A percentile compares a stretch with the other conserved stretches of the same genome.
Conservation (phyloP, 2,888 invertebrate species). For the Xestia ashworthii region DNA sequence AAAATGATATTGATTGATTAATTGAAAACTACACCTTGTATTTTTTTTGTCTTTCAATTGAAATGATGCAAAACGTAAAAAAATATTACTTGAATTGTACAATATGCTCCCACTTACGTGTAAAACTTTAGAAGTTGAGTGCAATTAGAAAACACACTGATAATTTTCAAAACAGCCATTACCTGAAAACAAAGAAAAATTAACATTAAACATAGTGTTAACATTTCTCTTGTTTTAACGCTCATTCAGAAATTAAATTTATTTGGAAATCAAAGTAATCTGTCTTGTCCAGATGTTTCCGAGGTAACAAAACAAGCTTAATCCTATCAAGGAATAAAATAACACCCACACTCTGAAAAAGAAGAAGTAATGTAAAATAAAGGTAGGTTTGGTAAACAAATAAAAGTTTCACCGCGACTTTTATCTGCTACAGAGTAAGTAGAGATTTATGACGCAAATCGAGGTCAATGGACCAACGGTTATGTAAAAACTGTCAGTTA, state of each 20-base stretch:
- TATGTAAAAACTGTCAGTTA: conserved; percentile 10
- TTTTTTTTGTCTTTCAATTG: too few species aligned
- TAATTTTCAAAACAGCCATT: conserved; percentile 35
- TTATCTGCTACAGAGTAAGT: not conserved
- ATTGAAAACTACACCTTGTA: too few species aligned
- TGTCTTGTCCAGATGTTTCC: not conserved
- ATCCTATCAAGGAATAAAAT: not conserved
- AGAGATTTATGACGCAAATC: conserved; percentile 27
- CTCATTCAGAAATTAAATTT: not conserved
- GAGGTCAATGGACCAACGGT: conserved; percentile 6
- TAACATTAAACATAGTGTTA: not conserved
- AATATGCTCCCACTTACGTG: conserved; percentile 16
- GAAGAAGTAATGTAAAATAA: not conserved
- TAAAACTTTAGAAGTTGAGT: not conserved
- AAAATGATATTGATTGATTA: too few species aligned
- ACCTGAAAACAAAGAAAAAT: conserved; percentile 56
- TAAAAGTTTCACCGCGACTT: conserved; percentile 39
- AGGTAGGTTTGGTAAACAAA: conserved; percentile 12
- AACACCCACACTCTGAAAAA: not conserved
- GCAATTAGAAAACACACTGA: not conserved
- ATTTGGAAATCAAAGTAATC: too few species aligned
- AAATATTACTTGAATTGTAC: not conserved
- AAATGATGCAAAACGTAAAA: too few species aligned
- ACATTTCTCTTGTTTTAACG: not conserved
- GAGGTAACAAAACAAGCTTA: not conserved